Conservation (phyloP, 2,797 vertebrate genomes). For the Amniataba percoides region DNA sequence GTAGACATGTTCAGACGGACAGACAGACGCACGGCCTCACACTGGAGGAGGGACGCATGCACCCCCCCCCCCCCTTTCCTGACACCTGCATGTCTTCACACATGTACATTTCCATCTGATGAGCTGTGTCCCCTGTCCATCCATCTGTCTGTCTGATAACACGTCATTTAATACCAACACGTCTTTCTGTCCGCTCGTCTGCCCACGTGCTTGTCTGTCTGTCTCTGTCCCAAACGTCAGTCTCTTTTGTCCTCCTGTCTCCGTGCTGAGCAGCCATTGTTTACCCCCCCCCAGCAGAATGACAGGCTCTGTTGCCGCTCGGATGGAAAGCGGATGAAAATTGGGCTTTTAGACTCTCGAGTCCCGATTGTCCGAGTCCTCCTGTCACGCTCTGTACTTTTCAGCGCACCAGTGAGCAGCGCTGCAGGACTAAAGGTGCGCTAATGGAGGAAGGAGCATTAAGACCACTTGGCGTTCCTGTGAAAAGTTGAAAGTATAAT, state of each 20-base stretch:
- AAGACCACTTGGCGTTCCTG: slow-evolving; percentile 19
- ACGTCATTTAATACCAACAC: slow-evolving; percentile 40
- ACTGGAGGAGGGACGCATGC: neutral
- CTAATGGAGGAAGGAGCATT: slow-evolving; percentile 48
- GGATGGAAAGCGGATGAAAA: slow-evolving; percentile 84
- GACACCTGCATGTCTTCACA: slow-evolving; percentile 21
- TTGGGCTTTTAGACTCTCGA: slow-evolving; percentile 85
- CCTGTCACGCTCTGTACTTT: slow-evolving; percentile 57
- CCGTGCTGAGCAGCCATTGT: slow-evolving; percentile 58
- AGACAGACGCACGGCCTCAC: slow-evolving; percentile 8
- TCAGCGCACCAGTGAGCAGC: slow-evolving; percentile 69
- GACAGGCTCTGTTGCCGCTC: slow-evolving; percentile 74
- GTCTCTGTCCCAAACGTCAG: slow-evolving; percentile 68
- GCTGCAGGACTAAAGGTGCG: slow-evolving; percentile 38
- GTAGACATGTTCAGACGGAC: slow-evolving; percentile 69
- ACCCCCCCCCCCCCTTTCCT: no score
- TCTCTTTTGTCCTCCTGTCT: slow-evolving; percentile 74
- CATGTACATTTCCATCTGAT: neutral
- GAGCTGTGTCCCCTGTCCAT: slow-evolving; percentile 5
- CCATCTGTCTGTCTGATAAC: slow-evolving; percentile 53
- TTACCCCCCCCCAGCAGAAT: slow-evolving; percentile 75
- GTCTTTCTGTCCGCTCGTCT: slow-evolving; percentile 60
- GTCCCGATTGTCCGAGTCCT: slow-evolving; percentile 65
- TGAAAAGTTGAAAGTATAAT: slow-evolving; percentile 50
- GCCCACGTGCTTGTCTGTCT: slow-evolving; percentile 70